phyloP scores from a whole-genome alignment of 2,888 invertebrate genomes.

The Subacronicta megacephala region DNA sequence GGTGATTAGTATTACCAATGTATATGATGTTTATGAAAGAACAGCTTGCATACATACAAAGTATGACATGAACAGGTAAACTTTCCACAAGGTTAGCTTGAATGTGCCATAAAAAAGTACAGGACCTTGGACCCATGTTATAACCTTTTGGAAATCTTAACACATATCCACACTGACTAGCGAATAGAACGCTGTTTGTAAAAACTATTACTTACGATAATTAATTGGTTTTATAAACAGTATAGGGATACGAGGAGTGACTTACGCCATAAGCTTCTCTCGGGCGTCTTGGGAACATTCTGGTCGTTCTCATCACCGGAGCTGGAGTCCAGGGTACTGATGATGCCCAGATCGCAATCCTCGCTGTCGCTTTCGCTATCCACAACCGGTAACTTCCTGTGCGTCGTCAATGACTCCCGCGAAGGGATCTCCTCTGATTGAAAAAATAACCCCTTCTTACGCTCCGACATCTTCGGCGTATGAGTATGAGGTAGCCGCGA shows the following conservation, averaged over 20 bases:
- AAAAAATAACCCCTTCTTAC: constrained; percentile 92
- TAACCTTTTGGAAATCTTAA: constrained; percentile 14
- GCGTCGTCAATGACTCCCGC: constrained; percentile 80
- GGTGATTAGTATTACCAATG: not conserved
- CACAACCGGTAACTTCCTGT: constrained; percentile 80
- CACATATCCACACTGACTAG: not conserved
- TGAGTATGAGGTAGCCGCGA: constrained; percentile 76
- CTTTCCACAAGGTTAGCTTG: constrained; percentile 35
- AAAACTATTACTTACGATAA: constrained; percentile 8
- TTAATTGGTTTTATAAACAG: not conserved
- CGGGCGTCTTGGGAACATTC: constrained; percentile 77
- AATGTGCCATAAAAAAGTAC: constrained; percentile 7
- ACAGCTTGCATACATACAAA: constrained; percentile 27
- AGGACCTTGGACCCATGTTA: constrained; percentile 12
- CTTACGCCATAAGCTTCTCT: constrained; percentile 79
- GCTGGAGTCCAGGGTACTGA: constrained; percentile 88
- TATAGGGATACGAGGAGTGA: constrained; percentile 33
- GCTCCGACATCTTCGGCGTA: constrained; percentile 90
- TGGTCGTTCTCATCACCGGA: constrained; percentile 83
- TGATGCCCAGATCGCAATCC: constrained; percentile 89
- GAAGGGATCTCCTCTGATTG: constrained; percentile 71
- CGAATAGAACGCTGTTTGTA: not conserved
- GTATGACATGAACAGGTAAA: constrained; percentile 24
- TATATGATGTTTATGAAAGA: not conserved
- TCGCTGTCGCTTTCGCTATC: constrained; percentile 87